Percentiles rank a stretch among this genome's conserved stretches.
phyloP scores from a whole-genome alignment of 2,113 vertebrate genomes.

The Haliaeetus leucogaster region DNA sequence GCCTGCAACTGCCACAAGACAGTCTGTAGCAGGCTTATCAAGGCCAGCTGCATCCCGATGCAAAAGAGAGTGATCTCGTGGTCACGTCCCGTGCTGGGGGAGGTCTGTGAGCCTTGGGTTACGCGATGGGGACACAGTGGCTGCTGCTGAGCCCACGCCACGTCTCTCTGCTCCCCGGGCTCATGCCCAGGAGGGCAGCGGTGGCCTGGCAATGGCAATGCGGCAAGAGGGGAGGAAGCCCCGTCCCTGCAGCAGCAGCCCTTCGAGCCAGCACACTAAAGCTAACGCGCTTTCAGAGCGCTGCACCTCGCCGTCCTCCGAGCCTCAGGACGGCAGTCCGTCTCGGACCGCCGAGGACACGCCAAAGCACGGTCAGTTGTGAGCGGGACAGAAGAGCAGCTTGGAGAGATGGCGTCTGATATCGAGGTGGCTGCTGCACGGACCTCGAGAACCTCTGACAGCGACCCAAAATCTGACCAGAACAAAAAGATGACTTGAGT shows the following conservation, averaged over 20 bases:
- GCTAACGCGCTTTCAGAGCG: rapidly evolving
- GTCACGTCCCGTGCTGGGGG: not conserved
- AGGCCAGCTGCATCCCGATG: rapidly evolving
- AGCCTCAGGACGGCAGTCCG: rapidly evolving
- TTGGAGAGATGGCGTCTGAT: not conserved
- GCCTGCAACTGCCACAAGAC: not conserved
- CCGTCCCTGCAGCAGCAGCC: not conserved
- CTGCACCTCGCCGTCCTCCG: not conserved
- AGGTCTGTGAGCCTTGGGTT: not conserved
- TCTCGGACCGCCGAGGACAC: not conserved
- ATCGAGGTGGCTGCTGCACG: not conserved
- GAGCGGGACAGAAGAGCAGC: not conserved
- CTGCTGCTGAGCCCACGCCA: not conserved
- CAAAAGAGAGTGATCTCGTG: not conserved
- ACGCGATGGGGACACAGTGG: not conserved
- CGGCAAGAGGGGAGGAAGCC: not conserved
- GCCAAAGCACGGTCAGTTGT: not conserved
- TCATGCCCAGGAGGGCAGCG: not conserved
- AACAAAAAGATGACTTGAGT: not conserved
- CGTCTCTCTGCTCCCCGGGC: not conserved
- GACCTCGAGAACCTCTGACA: not conserved
- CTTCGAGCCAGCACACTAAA: not conserved
- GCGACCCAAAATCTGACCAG: not conserved
- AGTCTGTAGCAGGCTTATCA: not conserved
- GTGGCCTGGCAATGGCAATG: not conserved